Evolutionary conservation across 1,140 invertebrate species (phyloP).

Genomic region (Batillaria attramentaria): DNA sequence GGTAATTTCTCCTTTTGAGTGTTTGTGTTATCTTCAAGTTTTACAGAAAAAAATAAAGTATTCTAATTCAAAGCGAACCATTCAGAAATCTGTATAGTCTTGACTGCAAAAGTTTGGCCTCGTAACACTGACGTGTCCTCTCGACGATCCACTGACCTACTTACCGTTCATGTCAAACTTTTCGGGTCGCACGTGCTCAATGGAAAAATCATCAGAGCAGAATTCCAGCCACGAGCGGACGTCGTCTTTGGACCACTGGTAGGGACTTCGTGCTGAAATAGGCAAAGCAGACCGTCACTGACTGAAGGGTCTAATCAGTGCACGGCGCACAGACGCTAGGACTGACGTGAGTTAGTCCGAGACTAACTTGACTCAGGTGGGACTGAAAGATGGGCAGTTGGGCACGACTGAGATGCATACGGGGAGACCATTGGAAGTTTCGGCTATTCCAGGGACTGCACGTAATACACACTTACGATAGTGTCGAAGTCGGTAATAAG

Average conservation of each 20-base stretch:
- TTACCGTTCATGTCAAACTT: slow-evolving; percentile 97
- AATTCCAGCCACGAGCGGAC: slow-evolving; percentile 90
- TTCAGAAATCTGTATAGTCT: too few species aligned
- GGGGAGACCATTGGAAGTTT: not conserved
- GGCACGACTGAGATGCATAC: not conserved
- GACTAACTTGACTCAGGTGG: not conserved
- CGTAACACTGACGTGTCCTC: too few species aligned
- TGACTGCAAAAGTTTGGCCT: too few species aligned
- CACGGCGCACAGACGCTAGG: not conserved
- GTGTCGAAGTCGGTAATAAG: too few species aligned
- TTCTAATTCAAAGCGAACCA: too few species aligned
- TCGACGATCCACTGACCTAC: too few species aligned
- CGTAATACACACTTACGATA: not conserved
- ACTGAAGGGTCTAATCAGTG: not conserved
- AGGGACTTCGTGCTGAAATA: slow-evolving; percentile 85
- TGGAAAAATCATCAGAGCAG: slow-evolving; percentile 93
- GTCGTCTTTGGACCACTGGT: slow-evolving; percentile 92
- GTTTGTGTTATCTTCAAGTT: too few species aligned
- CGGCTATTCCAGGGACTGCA: slow-evolving; percentile 67
- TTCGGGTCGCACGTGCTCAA: slow-evolving; percentile 92
- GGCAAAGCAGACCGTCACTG: not conserved
- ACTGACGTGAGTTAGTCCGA: too few species aligned
- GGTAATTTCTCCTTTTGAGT: too few species aligned
- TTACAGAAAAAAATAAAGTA: too few species aligned
- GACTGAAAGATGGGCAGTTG: not conserved